phyloP scores from a whole-genome alignment of 2,113 vertebrate species.

The Pelecanoides urinatrix region DNA sequence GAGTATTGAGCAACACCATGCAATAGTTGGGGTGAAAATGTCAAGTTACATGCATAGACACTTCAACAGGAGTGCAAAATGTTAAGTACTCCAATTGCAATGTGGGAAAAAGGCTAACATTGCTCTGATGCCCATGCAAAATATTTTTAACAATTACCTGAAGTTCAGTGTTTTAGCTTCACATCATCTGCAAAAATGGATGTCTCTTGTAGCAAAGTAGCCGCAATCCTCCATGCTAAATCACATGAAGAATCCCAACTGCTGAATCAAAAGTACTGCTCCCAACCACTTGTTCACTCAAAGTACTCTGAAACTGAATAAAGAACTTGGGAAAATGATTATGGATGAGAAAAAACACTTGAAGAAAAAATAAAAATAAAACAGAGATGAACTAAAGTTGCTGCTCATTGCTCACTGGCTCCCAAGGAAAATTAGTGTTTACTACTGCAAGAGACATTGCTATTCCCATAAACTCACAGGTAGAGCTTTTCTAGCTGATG shows the following conservation, averaged over 20 bases:
- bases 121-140: neutral
- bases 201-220: neutral
- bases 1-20: constrained; percentile 51
- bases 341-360: neutral
- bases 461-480: neutral
- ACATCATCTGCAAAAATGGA: neutral
- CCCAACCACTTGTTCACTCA: neutral
- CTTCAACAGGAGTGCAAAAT: constrained; percentile 13
- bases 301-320: neutral
- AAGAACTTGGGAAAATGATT: neutral
- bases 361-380: neutral
- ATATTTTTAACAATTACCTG: neutral
- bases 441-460: neutral
- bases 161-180: neutral
- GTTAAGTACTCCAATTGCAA: neutral
- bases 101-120: neutral
- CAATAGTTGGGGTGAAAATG: constrained; percentile 36
- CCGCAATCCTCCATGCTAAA: neutral
- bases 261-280: neutral
- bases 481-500: neutral
- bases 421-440: neutral
- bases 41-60: constrained; percentile 16
- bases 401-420: neutral
- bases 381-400: neutral
- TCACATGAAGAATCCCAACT: neutral